Conservation (phyloP, 2,888 invertebrate species). For the Leucoptera coffeella region DNA sequence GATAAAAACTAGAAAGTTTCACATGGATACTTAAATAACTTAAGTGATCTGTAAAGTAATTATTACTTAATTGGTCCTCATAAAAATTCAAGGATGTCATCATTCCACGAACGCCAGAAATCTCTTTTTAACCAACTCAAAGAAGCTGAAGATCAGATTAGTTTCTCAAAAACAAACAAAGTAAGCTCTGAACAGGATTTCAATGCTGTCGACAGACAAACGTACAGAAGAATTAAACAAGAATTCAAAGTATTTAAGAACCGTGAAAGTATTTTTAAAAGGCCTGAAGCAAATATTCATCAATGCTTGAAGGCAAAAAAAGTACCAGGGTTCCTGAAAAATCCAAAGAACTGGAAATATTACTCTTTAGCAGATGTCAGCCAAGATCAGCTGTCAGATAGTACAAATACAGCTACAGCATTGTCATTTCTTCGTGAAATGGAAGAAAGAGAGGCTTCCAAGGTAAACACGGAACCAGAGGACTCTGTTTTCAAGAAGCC, state of each 20-base stretch:
- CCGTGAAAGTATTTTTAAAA: constrained; percentile 74
- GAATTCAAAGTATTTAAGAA: constrained; percentile 60
- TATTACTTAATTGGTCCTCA: no score
- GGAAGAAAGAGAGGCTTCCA: constrained; percentile 38
- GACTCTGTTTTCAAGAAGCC: constrained; percentile 30
- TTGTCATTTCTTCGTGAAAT: constrained; percentile 67
- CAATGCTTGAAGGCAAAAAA: constrained; percentile 46
- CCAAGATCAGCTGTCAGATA: constrained; percentile 70
- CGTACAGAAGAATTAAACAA: constrained; percentile 28
- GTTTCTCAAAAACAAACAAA: constrained; percentile 27
- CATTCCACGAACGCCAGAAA: constrained; percentile 58
- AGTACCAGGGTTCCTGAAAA: constrained; percentile 49
- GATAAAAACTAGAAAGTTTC: no score
- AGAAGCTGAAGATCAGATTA: constrained; percentile 53
- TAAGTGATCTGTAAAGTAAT: no score
- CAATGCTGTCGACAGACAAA: constrained; percentile 22
- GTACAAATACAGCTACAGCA: constrained; percentile 71
- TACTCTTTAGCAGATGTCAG: constrained; percentile 75
- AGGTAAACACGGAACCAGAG: constrained; percentile 16
- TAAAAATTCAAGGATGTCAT: no score
- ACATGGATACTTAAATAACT: no score
- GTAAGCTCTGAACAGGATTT: constrained; percentile 17
- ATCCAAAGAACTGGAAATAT: constrained; percentile 78
- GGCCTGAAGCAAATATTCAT: constrained; percentile 59
- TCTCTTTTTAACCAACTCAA: constrained; percentile 63